Conservation (phyloP, 2,888 invertebrate species). For the Pollenia labialis region DNA sequence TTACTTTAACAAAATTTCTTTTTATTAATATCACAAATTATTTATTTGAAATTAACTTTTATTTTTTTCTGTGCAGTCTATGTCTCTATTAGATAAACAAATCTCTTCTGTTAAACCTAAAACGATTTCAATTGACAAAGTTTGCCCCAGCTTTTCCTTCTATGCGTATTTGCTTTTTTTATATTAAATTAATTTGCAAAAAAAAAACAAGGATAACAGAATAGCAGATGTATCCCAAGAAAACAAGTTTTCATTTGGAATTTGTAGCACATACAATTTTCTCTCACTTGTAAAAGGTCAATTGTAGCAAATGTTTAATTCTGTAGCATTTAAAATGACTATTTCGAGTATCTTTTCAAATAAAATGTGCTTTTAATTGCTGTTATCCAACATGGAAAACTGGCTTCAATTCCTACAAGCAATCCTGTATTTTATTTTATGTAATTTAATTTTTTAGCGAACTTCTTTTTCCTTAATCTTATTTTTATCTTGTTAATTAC, state of each 20-base stretch:
- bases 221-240: not conserved
- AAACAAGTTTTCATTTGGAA: not conserved
- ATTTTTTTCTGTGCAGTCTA: no score
- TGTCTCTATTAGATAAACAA: no score
- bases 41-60: no score
- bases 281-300: not conserved
- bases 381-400: slow-evolving; percentile 12
- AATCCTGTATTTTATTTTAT: not conserved
- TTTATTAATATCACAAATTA: no score
- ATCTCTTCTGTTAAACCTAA: no score
- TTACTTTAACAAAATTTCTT: no score
- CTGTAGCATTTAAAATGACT: not conserved
- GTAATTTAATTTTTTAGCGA: slow-evolving; percentile 35
- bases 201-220: not conserved
- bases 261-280: not conserved
- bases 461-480: slow-evolving; percentile 22
- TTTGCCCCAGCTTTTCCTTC: not conserved
- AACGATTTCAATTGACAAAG: not conserved
- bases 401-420: slow-evolving; percentile 28
- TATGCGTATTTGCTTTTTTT: not conserved
- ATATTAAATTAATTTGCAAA: not conserved
- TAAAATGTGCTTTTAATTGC: slow-evolving; percentile 15
- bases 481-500: slow-evolving; percentile 54
- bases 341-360: slow-evolving; percentile 19
- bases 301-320: not conserved